A percentile compares a stretch with the other conserved stretches of the same genome.
Conservation (phyloP, 1,140 invertebrate genomes). For the Drosophila neocordata region DNA sequence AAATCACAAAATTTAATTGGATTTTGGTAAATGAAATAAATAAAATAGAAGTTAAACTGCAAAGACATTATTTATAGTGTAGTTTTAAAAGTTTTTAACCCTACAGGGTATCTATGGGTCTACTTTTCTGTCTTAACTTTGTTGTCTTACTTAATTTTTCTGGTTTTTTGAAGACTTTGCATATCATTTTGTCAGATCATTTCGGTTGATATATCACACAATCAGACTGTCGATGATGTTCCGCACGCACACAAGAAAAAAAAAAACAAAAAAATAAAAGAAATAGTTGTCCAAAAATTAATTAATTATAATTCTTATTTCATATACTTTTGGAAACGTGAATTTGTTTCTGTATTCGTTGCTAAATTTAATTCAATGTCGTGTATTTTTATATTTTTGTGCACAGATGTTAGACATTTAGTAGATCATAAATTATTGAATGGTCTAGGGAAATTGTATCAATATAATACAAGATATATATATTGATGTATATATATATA, state of each 20-base stretch:
- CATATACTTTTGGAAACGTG: conserved; percentile 55
- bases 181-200: conserved; percentile 9
- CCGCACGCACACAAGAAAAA: conserved; percentile 13
- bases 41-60: too few species aligned
- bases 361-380: conserved; percentile 70
- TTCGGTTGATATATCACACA: conserved; percentile 40
- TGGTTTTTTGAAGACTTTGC: not conserved
- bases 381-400: conserved; percentile 59
- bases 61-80: too few species aligned
- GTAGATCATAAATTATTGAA: conserved; percentile 51
- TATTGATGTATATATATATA: not conserved
- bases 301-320: conserved; percentile 63
- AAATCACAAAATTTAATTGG: too few species aligned
- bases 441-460: conserved; percentile 16
- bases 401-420: conserved; percentile 49
- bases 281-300: conserved; percentile 68
- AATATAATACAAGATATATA: not conserved
- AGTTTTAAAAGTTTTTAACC: not conserved
- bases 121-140: not conserved
- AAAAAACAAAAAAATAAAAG: not conserved
- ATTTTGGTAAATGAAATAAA: not conserved
- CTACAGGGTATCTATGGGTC: not conserved
- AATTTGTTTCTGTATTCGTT: conserved; percentile 21
- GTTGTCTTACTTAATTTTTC: not conserved
- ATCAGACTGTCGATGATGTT: conserved; percentile 45